phyloP scores from a whole-genome alignment of 2,888 invertebrate genomes.

The Mimas tiliae region DNA sequence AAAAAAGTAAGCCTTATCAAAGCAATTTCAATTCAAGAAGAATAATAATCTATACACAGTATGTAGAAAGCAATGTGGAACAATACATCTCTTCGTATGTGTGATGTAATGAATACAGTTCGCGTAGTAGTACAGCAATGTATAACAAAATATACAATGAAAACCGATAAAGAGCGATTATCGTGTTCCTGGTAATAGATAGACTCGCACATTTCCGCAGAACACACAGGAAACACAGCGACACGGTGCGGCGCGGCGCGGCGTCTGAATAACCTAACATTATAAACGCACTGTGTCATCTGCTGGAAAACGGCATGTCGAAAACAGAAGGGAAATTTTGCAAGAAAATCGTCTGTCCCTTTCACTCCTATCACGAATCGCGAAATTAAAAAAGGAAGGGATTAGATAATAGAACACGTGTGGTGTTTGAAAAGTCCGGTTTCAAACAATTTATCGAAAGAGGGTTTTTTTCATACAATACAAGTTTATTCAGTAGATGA shows the following conservation, averaged over 20 bases:
- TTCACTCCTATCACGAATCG: slow-evolving; percentile 41
- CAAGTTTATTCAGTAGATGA: background rate
- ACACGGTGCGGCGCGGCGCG: slow-evolving; percentile 20
- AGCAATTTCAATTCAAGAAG: background rate
- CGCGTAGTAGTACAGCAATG: slow-evolving; percentile 19
- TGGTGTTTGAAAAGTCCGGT: background rate
- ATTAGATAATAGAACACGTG: slow-evolving; percentile 21
- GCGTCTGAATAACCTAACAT: slow-evolving; percentile 22
- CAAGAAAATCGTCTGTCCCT: slow-evolving; percentile 54
- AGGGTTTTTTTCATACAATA: slow-evolving; percentile 3
- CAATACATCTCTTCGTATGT: slow-evolving; percentile 21
- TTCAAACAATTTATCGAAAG: background rate
- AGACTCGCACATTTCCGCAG: slow-evolving; percentile 11
- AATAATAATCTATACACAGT: background rate
- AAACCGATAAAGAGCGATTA: slow-evolving; percentile 17
- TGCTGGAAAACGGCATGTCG: slow-evolving; percentile 15
- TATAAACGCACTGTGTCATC: slow-evolving; percentile 11
- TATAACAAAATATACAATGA: slow-evolving; percentile 22
- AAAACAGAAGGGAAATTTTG: slow-evolving; percentile 23
- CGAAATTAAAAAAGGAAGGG: slow-evolving; percentile 15
- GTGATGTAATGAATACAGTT: slow-evolving; percentile 10
- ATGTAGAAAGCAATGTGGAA: slow-evolving; percentile 1
- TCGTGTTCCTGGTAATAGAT: slow-evolving; percentile 24
- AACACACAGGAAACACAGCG: slow-evolving; percentile 17
- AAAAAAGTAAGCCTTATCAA: background rate